Evolutionary conservation across 2,888 invertebrate genomes (phyloP).

Genomic region (Drosophila mercatorum): DNA sequence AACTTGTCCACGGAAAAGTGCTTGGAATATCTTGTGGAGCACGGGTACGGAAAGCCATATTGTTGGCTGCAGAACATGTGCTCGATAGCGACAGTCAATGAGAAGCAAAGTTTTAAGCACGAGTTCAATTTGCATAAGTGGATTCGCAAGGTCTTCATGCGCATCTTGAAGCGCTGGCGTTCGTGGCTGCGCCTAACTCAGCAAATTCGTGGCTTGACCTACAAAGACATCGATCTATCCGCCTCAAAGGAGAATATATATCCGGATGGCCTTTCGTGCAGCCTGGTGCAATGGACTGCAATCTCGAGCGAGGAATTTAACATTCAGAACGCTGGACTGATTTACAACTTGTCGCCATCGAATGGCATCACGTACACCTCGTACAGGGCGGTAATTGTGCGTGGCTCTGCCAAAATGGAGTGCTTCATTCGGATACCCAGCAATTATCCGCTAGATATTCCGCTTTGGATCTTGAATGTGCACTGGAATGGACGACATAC

Average conservation of each 20-base stretch:
- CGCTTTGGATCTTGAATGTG: conserved; percentile 91
- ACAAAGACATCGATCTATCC: conserved; percentile 79
- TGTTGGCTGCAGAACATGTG: conserved; percentile 96
- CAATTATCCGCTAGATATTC: conserved; percentile 92
- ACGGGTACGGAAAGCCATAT: conserved; percentile 92
- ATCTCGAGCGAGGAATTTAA: conserved; percentile 88
- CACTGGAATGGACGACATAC: conserved; percentile 89
- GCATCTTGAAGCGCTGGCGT: conserved; percentile 90
- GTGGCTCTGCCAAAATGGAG: conserved; percentile 92
- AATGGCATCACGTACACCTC: conserved; percentile 87
- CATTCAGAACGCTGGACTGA: conserved; percentile 51
- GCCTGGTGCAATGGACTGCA: conserved; percentile 89
- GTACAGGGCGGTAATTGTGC: conserved; percentile 91
- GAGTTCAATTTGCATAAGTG: conserved; percentile 85
- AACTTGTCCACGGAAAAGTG: conserved; percentile 46
- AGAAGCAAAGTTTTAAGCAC: conserved; percentile 46
- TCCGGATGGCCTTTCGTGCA: conserved; percentile 85
- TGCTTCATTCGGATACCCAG: conserved; percentile 92
- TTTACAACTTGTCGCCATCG: conserved; percentile 36
- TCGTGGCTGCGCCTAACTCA: conserved; percentile 91
- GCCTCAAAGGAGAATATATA: conserved; percentile 70
- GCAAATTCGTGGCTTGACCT: conserved; percentile 88
- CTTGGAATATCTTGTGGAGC: conserved; percentile 56
- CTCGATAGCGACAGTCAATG: conserved; percentile 91
- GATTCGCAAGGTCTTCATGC: conserved; percentile 91